phyloP scores from a whole-genome alignment of 2,797 vertebrate species.

The Borostomias antarcticus region DNA sequence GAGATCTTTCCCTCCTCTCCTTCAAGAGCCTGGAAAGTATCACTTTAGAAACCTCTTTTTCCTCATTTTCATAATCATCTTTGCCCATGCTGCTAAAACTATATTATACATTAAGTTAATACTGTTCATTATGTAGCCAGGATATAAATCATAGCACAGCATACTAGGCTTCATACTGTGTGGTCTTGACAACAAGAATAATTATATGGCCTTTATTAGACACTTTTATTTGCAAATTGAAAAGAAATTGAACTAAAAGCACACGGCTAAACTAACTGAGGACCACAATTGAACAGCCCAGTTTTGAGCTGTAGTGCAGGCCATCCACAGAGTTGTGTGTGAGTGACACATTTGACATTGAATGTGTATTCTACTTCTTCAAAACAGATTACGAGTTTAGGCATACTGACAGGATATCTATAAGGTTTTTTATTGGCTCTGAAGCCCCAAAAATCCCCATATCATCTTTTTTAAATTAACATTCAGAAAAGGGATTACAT shows the following conservation, averaged over 20 bases:
- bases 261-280: no score
- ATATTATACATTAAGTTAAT: constrained; percentile 61
- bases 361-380: constrained; percentile 19
- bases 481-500: constrained; percentile 38
- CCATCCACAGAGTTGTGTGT: no score
- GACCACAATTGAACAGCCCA: no score
- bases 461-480: constrained; percentile 45
- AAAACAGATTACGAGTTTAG: constrained; percentile 26
- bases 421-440: constrained; percentile 32
- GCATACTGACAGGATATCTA: constrained; percentile 23
- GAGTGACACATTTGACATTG: no score
- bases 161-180: constrained; percentile 3
- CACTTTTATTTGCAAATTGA: no score
- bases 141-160: constrained; percentile 43
- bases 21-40: constrained; percentile 74
- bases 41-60: constrained; percentile 73
- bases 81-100: constrained; percentile 52
- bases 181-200: not conserved
- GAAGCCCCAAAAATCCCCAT: constrained; percentile 24
- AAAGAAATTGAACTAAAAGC: no score
- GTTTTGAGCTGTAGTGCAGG: not conserved
- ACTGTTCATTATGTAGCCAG: constrained; percentile 46
- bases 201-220: not conserved
- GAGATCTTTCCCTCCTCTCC: constrained; percentile 71
- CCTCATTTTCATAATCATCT: constrained; percentile 65